phyloP scores from a whole-genome alignment of 2,888 invertebrate species.

The Dolomedes plantarius region DNA sequence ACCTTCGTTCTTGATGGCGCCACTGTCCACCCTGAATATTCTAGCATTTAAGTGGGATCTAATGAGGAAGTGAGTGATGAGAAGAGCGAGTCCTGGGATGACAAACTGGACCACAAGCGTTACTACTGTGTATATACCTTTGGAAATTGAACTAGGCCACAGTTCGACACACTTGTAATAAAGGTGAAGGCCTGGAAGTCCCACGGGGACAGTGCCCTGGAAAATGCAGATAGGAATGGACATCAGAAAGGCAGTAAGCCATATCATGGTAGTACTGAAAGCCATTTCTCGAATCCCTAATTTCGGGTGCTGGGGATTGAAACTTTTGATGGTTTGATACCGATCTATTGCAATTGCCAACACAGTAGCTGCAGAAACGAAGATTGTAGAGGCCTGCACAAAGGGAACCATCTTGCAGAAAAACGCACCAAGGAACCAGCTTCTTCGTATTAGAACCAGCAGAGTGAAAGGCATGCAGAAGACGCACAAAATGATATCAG shows the following conservation, averaged over 20 bases:
- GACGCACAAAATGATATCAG: slow-evolving; percentile 80
- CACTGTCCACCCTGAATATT: slow-evolving; percentile 8
- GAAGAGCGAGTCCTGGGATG: slow-evolving; percentile 42
- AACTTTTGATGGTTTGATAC: slow-evolving; percentile 78
- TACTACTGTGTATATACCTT: slow-evolving; percentile 61
- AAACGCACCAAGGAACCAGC: slow-evolving; percentile 80
- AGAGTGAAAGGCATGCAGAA: slow-evolving; percentile 82
- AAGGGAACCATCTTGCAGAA: slow-evolving; percentile 81
- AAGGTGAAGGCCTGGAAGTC: slow-evolving; percentile 54
- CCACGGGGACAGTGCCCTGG: slow-evolving; percentile 57
- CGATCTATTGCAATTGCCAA: slow-evolving; percentile 80
- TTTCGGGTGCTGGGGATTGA: slow-evolving; percentile 75
- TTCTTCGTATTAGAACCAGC: slow-evolving; percentile 78
- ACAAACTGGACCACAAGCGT: slow-evolving; percentile 65
- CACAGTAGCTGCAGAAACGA: slow-evolving; percentile 81
- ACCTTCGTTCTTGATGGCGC: background rate
- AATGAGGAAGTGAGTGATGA: slow-evolving; percentile 57
- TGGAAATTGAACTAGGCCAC: slow-evolving; percentile 59
- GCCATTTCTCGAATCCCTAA: slow-evolving; percentile 38
- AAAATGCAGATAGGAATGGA: slow-evolving; percentile 63
- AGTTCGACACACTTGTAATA: slow-evolving; percentile 68
- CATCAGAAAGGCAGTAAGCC: slow-evolving; percentile 54
- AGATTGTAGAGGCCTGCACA: slow-evolving; percentile 81
- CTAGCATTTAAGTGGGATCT: slow-evolving; percentile 44
- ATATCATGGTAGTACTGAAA: slow-evolving; percentile 36